A percentile compares a stretch with the other conserved stretches of the same genome.
These are phyloP conservation scores for Apotomis turbidana DNA, from an alignment of 2,888 invertebrate species.

Conservation along the genomic window DNA sequence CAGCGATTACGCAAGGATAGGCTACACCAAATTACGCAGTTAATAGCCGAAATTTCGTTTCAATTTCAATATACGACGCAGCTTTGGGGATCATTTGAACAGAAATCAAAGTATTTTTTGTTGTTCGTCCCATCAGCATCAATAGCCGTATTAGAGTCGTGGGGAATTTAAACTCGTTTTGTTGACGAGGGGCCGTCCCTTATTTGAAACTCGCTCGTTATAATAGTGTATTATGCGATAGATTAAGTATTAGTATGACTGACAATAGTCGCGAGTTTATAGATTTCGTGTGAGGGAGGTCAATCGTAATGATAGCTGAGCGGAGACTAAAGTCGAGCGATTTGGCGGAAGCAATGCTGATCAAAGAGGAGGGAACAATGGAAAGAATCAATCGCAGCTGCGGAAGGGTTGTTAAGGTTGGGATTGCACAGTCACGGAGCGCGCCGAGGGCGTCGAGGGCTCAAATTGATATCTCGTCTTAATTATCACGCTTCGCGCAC, in stretches of 20 bases:
- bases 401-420: slow-evolving; percentile 32
- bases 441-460: slow-evolving; percentile 48
- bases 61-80: slow-evolving; percentile 20
- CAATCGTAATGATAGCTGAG: slow-evolving; percentile 46
- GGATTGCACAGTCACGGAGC: slow-evolving; percentile 35
- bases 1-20: slow-evolving; percentile 26
- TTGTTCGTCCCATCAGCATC: slow-evolving; percentile 23
- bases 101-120: slow-evolving; percentile 37
- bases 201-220: slow-evolving; percentile 56
- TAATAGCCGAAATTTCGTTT: slow-evolving; percentile 33
- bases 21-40: slow-evolving; percentile 28
- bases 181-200: slow-evolving; percentile 63
- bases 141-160: slow-evolving; percentile 49
- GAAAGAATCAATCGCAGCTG: slow-evolving; percentile 32
- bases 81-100: slow-evolving; percentile 19
- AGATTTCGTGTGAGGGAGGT: slow-evolving; percentile 53
- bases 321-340: slow-evolving; percentile 34
- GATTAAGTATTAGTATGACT: slow-evolving; percentile 58
- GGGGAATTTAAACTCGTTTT: slow-evolving; percentile 57
- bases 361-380: slow-evolving; percentile 26
- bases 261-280: slow-evolving; percentile 55
- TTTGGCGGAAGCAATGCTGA: slow-evolving; percentile 33
- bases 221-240: slow-evolving; percentile 65
- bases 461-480: slow-evolving; percentile 75
- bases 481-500: slow-evolving; percentile 67